Conservation (phyloP, 1,140 invertebrate genomes). For the Pseudachorutes palmiensis region DNA sequence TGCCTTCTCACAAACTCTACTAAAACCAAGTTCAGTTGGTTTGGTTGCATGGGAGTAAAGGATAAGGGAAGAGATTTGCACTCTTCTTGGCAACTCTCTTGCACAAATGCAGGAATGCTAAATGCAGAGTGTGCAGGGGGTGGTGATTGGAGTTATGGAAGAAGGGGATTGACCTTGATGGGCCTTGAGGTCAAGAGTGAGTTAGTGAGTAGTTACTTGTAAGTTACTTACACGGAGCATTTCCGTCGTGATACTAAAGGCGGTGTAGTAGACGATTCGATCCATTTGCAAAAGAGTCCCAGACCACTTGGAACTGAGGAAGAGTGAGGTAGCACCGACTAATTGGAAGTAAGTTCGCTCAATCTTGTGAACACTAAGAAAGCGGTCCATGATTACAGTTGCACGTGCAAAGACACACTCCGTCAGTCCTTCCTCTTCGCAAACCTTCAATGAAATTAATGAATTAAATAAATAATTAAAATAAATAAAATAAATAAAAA, state of each 20-base stretch:
- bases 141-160: too few species aligned
- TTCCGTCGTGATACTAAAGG: constrained; percentile 72
- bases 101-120: too few species aligned
- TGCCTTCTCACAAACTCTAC: too few species aligned
- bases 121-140: too few species aligned
- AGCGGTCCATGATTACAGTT: constrained; percentile 86
- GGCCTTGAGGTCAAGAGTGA: too few species aligned
- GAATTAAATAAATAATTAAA: constrained; percentile 4
- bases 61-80: too few species aligned
- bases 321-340: constrained; percentile 75
- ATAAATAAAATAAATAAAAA: too few species aligned
- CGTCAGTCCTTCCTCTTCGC: constrained; percentile 80
- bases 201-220: too few species aligned
- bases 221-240: constrained; percentile 84
- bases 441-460: constrained; percentile 57
- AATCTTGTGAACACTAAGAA: constrained; percentile 69
- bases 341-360: constrained; percentile 78
- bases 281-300: constrained; percentile 59
- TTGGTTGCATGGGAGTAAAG: too few species aligned
- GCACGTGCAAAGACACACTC: constrained; percentile 85
- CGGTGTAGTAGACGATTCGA: constrained; percentile 78
- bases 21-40: too few species aligned
- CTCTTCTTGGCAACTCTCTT: too few species aligned
- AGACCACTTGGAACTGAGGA: constrained; percentile 71
- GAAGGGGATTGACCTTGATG: too few species aligned